Conservation (phyloP, 2,797 vertebrate genomes). For the Chloroceryle amazona region DNA sequence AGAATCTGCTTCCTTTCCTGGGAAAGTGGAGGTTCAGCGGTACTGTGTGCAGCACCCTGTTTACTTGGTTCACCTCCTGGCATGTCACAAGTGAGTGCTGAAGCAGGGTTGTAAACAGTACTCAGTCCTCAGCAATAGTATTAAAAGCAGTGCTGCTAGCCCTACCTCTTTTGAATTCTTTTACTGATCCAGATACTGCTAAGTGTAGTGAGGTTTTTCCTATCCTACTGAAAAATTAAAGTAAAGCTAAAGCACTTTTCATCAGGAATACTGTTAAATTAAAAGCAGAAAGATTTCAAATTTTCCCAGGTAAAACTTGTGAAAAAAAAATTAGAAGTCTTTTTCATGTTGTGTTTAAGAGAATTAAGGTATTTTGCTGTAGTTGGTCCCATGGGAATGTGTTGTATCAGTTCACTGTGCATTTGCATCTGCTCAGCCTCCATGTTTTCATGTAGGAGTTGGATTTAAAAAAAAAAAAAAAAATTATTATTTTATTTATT, state of each 20-base stretch:
- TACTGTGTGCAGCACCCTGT: not conserved
- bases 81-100: fast-evolving
- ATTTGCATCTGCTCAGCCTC: not conserved
- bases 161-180: not conserved
- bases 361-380: not conserved
- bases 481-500: not conserved
- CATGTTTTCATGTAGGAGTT: fast-evolving
- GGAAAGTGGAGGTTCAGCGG: not conserved
- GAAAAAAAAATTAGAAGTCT: not conserved
- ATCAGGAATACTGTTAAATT: not conserved
- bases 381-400: not conserved
- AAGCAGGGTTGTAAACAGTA: not conserved
- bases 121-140: not conserved
- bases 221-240: not conserved
- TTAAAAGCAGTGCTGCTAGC: not conserved
- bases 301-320: not conserved
- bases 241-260: not conserved
- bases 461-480: too few species aligned
- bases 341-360: not conserved
- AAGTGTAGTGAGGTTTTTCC: not conserved
- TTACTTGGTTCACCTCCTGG: not conserved
- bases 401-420: not conserved
- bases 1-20: not conserved
- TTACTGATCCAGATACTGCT: not conserved
- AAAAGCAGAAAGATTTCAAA: not conserved